phyloP scores from a whole-genome alignment of 2,113 vertebrate species.

The Saccopteryx leptura region DNA sequence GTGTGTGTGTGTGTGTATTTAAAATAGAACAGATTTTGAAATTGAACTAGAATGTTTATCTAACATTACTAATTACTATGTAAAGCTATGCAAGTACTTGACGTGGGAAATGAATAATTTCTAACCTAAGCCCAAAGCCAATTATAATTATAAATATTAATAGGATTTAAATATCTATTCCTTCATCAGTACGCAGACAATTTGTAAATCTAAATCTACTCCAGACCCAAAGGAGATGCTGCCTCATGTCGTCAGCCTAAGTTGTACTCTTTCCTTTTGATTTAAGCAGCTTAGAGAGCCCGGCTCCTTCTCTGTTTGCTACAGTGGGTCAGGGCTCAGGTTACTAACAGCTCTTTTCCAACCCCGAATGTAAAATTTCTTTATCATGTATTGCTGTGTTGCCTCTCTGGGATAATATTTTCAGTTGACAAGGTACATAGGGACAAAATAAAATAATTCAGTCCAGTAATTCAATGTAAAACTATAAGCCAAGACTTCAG shows the following conservation, averaged over 20 bases:
- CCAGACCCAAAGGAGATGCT: neutral
- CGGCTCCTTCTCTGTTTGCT: slow-evolving; percentile 20
- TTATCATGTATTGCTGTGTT: slow-evolving; percentile 54
- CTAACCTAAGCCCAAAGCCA: neutral
- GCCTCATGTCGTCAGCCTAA: neutral
- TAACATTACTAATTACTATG: neutral
- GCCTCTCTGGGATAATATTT: slow-evolving; percentile 59
- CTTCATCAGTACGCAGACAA: neutral
- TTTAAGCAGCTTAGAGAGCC: slow-evolving; percentile 56
- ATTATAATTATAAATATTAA: slow-evolving; percentile 59
- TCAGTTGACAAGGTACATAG: slow-evolving; percentile 52
- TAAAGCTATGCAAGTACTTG: neutral
- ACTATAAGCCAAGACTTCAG: slow-evolving; percentile 7
- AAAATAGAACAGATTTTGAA: slow-evolving; percentile 2
- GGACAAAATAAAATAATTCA: slow-evolving; percentile 65
- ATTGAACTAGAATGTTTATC: neutral
- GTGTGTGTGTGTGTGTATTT: neutral
- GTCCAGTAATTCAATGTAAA: slow-evolving; percentile 67
- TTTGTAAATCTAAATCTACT: slow-evolving; percentile 61
- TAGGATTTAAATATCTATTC: neutral
- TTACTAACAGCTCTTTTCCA: slow-evolving; percentile 54
- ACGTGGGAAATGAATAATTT: slow-evolving; percentile 53
- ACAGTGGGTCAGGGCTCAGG: slow-evolving; percentile 8
- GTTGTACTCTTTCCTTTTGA: slow-evolving; percentile 59
- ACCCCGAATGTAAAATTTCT: slow-evolving; percentile 65